Evolutionary conservation across 2,888 invertebrate genomes (phyloP).

Genomic region (Ctena decussata): DNA sequence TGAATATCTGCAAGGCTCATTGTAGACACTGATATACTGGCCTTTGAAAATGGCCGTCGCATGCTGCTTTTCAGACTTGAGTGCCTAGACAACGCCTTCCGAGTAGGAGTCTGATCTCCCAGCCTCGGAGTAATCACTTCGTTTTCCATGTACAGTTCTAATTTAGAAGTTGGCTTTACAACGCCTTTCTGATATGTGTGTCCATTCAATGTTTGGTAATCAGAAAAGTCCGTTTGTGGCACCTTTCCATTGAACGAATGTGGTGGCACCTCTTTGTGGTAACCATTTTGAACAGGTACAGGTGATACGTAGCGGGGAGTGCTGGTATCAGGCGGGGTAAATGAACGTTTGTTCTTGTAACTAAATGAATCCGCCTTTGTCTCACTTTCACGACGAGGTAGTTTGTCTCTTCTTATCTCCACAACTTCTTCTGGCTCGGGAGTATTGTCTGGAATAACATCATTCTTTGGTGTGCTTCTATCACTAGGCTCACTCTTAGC

Average conservation of each 20-base stretch:
- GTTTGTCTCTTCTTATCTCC: constrained; percentile 22
- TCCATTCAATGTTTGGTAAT: constrained; percentile 41
- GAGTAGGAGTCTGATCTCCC: constrained; percentile 30
- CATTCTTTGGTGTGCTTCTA: constrained; percentile 49
- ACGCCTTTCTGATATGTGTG: constrained; percentile 45
- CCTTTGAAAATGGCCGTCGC: constrained; percentile 31
- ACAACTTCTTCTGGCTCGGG: constrained; percentile 48
- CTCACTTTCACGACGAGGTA: not conserved
- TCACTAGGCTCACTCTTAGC: constrained; percentile 52
- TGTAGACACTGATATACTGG: constrained; percentile 43
- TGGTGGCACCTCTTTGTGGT: not conserved
- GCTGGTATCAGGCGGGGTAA: constrained; percentile 6
- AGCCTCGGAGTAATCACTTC: constrained; percentile 52
- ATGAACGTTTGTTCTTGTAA: not conserved
- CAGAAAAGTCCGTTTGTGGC: not conserved
- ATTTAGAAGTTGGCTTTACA: constrained; percentile 45
- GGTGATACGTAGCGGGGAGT: not conserved
- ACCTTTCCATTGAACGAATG: not conserved
- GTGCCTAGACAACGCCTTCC: constrained; percentile 56
- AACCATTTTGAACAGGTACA: not conserved
- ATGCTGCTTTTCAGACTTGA: constrained; percentile 42
- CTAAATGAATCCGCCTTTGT: constrained; percentile 1
- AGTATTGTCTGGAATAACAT: constrained; percentile 50
- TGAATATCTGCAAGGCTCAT: constrained; percentile 60
- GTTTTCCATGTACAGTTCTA: constrained; percentile 44